Base-by-base conservation (phyloP, 2,888 invertebrate species). In the Philereme transversata region DNA sequence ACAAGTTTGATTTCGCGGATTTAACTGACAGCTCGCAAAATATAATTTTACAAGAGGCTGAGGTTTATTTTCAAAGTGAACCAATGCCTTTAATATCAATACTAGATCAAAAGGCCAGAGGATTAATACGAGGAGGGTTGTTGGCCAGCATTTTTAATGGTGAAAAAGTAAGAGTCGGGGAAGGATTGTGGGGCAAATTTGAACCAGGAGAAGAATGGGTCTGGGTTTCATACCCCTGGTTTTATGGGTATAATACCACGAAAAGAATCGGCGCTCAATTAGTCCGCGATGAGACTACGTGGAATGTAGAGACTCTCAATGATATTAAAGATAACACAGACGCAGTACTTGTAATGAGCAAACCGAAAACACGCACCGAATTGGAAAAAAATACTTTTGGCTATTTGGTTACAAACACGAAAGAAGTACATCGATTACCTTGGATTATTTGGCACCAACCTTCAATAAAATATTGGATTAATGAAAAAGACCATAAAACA, bases 11-110 rank as follows among this genome's bases (percentile, higher is more conserved):
- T 38, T 38, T 38, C 36, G 1, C 7, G 4, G 36, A 38, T 6
- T 7, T 38, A 7, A 38, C 36, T 38, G 36, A 38, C 0, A 38
- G 5, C 7, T 38, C 36, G 36, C 36, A 38, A 7, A 38, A 38
- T 38, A 6, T 38, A 9, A 41, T 41, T 41, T 6, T 40, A 34
- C n/a, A 58, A 36, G 40, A 34, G 9, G 22, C 34, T 11, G n/a
- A 43, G 38, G 10, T 33, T 8, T 33, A 36, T 10, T 38, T 10
- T 51, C 34, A 41, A 57, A 49, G 36, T 54, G 35, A 36, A 35
- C 7, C 6, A 50, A 3, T 33, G 35, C 10, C 35, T 50, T 35
- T 36, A 5, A 36, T 5, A 41, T 40, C 51, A 10, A 51, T 41
- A 11, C 10, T 4, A 5, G 11, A 45, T 35, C 10, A 47, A 47